phyloP scores from a whole-genome alignment of 2,888 invertebrate species.

The Pandemis cinnamomeana region DNA sequence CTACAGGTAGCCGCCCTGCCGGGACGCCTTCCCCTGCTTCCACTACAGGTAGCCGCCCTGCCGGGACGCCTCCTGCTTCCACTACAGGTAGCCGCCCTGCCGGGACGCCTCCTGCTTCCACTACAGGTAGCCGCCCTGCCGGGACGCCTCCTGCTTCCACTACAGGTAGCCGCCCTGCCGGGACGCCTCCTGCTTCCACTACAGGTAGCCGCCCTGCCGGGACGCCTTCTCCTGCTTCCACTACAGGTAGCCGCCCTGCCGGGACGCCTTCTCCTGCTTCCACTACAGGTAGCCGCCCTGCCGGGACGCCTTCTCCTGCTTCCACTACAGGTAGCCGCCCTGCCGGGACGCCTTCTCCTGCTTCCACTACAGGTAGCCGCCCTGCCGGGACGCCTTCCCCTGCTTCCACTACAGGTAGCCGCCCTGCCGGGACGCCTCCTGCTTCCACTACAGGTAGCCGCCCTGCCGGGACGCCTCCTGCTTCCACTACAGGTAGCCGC shows the following conservation, averaged over 20 bases:
- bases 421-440: conserved; percentile 96
- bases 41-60: conserved; percentile 93
- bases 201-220: conserved; percentile 91
- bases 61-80: conserved; percentile 97
- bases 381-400: conserved; percentile 96
- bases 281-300: conserved; percentile 93
- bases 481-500: conserved; percentile 91
- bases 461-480: conserved; percentile 97
- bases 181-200: conserved; percentile 97
- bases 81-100: conserved; percentile 91
- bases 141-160: conserved; percentile 98
- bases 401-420: conserved; percentile 94
- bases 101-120: conserved; percentile 98
- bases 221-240: conserved; percentile 98
- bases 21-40: conserved; percentile 97
- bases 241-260: conserved; percentile 90
- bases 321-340: conserved; percentile 91
- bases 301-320: conserved; percentile 97
- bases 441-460: conserved; percentile 92
- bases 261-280: conserved; percentile 97
- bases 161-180: conserved; percentile 92
- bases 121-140: conserved; percentile 90
- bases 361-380: conserved; percentile 91
- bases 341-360: conserved; percentile 98
- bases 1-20: conserved; percentile 90